These are phyloP conservation scores for Actinemys pallida DNA, from an alignment of 2,113 vertebrate species.

Conservation along the genomic window DNA sequence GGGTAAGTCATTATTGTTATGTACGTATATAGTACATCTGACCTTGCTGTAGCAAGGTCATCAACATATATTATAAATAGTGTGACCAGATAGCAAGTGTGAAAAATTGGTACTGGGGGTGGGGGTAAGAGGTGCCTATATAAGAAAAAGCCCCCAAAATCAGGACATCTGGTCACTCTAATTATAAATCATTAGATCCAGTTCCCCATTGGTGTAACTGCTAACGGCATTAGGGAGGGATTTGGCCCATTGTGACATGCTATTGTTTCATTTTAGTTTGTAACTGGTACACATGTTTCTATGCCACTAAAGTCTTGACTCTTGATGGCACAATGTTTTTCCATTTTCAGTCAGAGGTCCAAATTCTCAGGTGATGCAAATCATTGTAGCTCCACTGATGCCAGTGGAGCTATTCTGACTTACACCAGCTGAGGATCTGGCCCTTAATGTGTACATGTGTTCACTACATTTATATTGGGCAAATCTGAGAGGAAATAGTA, in stretches of 20 bases:
- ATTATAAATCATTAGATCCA: neutral
- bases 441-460: neutral
- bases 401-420: neutral
- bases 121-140: too few relatives aligned
- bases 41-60: too few relatives aligned
- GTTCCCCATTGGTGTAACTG: neutral
- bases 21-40: neutral
- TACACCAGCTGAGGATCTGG: neutral
- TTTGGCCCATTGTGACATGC: neutral
- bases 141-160: too few relatives aligned
- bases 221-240: neutral
- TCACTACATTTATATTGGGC: neutral
- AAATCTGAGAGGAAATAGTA: neutral
- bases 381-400: neutral
- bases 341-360: accelerated
- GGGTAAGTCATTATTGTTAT: accelerated
- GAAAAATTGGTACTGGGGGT: too few relatives aligned
- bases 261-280: neutral
- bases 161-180: too few relatives aligned
- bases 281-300: neutral
- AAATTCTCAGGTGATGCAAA: conserved; percentile 15
- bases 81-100: too few relatives aligned
- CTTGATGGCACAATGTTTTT: neutral
- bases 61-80: too few relatives aligned
- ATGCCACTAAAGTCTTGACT: neutral